These are phyloP conservation scores for Clupea harengus DNA, from an alignment of 2,113 vertebrate species.

Conservation along the genomic window DNA sequence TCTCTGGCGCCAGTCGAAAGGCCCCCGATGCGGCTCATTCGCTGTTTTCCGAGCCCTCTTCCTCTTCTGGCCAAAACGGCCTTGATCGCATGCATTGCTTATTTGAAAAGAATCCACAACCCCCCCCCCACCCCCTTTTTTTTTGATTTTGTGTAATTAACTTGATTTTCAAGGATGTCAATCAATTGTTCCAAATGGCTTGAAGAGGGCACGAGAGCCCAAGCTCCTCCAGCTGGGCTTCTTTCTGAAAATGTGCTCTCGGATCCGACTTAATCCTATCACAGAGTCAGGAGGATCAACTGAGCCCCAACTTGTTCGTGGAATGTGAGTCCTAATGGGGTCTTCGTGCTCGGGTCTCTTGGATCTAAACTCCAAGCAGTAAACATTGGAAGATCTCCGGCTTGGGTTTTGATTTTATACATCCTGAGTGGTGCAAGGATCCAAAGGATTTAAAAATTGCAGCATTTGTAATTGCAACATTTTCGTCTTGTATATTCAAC, in stretches of 20 bases:
- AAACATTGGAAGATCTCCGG: neutral
- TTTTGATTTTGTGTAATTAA: slow-evolving; percentile 60
- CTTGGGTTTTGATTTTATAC: neutral
- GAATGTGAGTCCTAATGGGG: neutral
- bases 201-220: slow-evolving; percentile 41
- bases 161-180: slow-evolving; percentile 62
- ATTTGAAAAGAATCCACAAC: slow-evolving; percentile 2
- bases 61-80: slow-evolving; percentile 26
- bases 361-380: neutral
- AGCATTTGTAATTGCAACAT: neutral
- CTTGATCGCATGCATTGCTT: slow-evolving; percentile 29
- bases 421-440: neutral
- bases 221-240: slow-evolving; percentile 48
- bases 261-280: slow-evolving; percentile 64
- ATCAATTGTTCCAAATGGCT: slow-evolving; percentile 52
- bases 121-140: slow-evolving; percentile 28
- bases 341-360: neutral
- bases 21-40: slow-evolving; percentile 25
- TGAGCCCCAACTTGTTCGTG: slow-evolving; percentile 42
- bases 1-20: neutral
- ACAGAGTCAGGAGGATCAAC: slow-evolving; percentile 51
- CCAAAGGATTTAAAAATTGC: neutral
- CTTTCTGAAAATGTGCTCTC: slow-evolving; percentile 50
- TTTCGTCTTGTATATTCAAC: neutral
- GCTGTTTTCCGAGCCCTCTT: slow-evolving; percentile 2